Percentiles rank a stretch among this genome's conserved stretches.
phyloP scores from a whole-genome alignment of 2,888 invertebrate genomes.

The Rhopalosiphum nymphaeae region DNA sequence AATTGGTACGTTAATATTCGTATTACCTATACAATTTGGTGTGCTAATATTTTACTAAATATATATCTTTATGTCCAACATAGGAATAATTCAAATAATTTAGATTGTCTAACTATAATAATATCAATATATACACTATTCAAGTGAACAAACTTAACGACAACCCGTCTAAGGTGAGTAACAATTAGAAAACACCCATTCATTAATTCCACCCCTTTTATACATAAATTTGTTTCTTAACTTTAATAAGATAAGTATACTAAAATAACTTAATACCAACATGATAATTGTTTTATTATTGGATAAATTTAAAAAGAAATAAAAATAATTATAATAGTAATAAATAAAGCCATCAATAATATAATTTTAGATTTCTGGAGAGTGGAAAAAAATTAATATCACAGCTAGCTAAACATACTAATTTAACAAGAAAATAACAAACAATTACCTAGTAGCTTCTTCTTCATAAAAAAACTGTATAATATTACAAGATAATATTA shows the following conservation, averaged over 20 bases:
- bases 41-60: neutral
- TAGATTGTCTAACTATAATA: neutral
- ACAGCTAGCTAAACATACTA: neutral
- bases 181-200: neutral
- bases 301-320: neutral
- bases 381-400: too few relatives aligned
- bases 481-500: neutral
- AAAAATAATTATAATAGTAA: neutral
- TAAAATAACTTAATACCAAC: too few relatives aligned
- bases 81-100: neutral
- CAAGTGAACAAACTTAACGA: neutral
- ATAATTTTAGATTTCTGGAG: neutral
- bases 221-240: neutral
- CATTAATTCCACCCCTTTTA: neutral
- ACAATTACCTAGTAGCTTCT: neutral
- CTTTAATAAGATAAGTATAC: neutral
- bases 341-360: neutral
- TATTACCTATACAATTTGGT: neutral
- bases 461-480: neutral
- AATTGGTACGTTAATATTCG: neutral
- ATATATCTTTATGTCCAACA: neutral
- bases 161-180: neutral
- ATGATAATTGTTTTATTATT: neutral
- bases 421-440: neutral
- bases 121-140: neutral